Percentiles rank a stretch among this genome's conserved stretches.
Evolutionary conservation across 2,797 vertebrate species (phyloP).

Genomic region (Cuniculus paca): DNA sequence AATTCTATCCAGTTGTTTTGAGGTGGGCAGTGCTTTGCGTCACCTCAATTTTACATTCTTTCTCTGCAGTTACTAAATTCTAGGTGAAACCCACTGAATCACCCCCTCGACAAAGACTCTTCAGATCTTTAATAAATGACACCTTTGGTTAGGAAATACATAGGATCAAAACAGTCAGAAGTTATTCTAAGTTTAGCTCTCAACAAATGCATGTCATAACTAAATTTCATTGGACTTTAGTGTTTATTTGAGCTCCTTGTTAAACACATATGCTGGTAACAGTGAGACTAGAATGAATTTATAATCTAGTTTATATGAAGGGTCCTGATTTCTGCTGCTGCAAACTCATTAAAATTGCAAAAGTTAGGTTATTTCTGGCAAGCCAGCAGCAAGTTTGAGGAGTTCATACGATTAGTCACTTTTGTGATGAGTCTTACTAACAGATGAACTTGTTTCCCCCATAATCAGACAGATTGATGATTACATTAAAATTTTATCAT

Average conservation of each 20-base stretch:
- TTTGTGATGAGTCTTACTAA: slow-evolving; percentile 58
- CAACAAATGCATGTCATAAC: not conserved
- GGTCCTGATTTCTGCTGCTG: slow-evolving; percentile 34
- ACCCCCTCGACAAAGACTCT: not conserved
- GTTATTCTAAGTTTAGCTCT: not conserved
- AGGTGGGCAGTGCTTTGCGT: not conserved
- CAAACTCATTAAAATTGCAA: slow-evolving; percentile 60
- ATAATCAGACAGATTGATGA: slow-evolving; percentile 66
- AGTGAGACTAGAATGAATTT: not conserved
- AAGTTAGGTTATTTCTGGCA: slow-evolving; percentile 57
- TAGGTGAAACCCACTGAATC: not conserved
- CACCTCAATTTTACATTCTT: not conserved
- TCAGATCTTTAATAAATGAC: not conserved
- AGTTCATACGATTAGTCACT: slow-evolving; percentile 65
- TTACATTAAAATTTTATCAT: slow-evolving; percentile 75
- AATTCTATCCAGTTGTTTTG: not conserved
- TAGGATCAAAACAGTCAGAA: not conserved
- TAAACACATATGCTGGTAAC: not conserved
- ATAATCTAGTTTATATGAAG: slow-evolving; percentile 27
- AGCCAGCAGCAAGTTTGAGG: slow-evolving; percentile 17
- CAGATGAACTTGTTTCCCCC: slow-evolving; percentile 60
- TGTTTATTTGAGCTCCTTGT: not conserved
- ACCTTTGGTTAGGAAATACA: not conserved
- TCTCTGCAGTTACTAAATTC: not conserved
- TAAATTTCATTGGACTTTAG: not conserved